These are phyloP conservation scores for Anser cygnoides DNA, from an alignment of 2,113 vertebrate genomes.

Conservation along the genomic window DNA sequence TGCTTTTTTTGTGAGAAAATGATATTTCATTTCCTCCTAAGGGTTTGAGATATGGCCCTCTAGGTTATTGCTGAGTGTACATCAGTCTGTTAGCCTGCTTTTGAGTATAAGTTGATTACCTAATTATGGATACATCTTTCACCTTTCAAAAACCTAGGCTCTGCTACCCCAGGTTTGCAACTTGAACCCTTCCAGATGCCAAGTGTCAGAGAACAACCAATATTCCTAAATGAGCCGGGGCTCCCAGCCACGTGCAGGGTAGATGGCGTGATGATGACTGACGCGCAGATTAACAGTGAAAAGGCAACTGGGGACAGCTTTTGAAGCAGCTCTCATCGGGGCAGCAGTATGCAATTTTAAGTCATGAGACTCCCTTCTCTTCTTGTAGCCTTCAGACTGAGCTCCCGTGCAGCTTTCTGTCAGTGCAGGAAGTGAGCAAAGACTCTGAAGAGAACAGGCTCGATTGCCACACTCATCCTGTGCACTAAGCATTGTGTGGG, in stretches of 20 bases:
- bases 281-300: neutral
- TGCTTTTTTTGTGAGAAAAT: neutral
- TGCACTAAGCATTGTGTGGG: no score
- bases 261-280: neutral
- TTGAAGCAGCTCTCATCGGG: neutral
- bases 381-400: neutral
- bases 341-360: neutral
- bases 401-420: neutral
- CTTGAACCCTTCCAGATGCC: neutral
- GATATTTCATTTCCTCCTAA: neutral
- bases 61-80: neutral
- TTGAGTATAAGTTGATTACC: neutral
- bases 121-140: neutral
- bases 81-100: neutral
- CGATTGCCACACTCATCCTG: neutral
- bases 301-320: neutral
- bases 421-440: neutral
- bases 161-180: neutral
- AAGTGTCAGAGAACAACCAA: neutral
- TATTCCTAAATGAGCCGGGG: neutral
- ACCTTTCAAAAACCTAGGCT: neutral
- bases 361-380: neutral
- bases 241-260: neutral
- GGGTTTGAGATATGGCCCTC: neutral
- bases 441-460: neutral